A percentile compares a stretch with the other conserved stretches of the same genome.
These are phyloP conservation scores for Podiceps cristatus DNA, from an alignment of 2,113 vertebrate species.

Conservation along the genomic window DNA sequence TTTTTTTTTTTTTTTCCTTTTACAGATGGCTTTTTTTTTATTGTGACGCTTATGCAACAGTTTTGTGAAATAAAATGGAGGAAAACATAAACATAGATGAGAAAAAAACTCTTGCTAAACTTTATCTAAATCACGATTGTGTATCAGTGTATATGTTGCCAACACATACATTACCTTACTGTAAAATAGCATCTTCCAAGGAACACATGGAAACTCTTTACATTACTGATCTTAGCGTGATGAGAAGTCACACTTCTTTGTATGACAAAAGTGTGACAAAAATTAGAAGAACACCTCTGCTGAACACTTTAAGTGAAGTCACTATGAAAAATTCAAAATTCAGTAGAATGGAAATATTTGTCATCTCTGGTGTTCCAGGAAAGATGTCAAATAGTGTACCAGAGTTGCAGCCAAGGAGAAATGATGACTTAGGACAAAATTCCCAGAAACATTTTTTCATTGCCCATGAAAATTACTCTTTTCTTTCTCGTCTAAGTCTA, in stretches of 20 bases:
- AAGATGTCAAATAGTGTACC: not conserved
- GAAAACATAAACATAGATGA: not conserved
- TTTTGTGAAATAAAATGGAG: not conserved
- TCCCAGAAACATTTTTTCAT: not conserved
- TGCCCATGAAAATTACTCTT: not conserved
- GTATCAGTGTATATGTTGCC: not conserved
- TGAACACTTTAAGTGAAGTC: not conserved
- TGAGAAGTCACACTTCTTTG: not conserved
- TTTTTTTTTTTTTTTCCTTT: not conserved
- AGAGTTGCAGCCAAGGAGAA: not conserved
- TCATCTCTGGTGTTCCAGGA: not conserved
- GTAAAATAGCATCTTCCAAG: not conserved
- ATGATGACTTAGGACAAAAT: not conserved
- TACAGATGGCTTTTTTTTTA: not conserved
- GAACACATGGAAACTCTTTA: not conserved
- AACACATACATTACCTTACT: not conserved
- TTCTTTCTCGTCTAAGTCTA: not conserved
- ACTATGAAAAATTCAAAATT: not conserved
- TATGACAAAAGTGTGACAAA: not conserved
- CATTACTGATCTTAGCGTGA: not conserved
- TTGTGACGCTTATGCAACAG: not conserved
- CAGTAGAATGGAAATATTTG: not conserved
- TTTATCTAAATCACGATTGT: not conserved
- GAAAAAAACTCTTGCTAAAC: not conserved
- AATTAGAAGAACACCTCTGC: not conserved